A percentile compares a stretch with the other conserved stretches of the same genome.
These are phyloP conservation scores for Aphidoletes aphidimyza DNA, from an alignment of 2,888 invertebrate genomes.

Conservation along the genomic window DNA sequence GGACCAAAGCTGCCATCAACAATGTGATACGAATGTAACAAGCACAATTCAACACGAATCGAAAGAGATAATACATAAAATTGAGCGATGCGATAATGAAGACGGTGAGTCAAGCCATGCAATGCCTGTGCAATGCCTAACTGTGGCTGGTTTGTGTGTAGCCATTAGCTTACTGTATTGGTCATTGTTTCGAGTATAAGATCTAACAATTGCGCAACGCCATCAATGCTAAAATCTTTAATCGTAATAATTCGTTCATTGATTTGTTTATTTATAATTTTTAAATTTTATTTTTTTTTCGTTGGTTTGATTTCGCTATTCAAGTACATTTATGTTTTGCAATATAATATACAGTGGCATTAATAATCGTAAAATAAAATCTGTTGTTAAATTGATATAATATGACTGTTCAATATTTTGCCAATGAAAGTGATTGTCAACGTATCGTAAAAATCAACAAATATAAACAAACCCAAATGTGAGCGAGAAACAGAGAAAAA, in stretches of 20 bases:
- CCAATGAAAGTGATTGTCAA: not conserved
- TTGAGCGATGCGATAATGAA: conserved; percentile 63
- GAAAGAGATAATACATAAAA: conserved; percentile 56
- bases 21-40: conserved; percentile 6
- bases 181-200: not conserved
- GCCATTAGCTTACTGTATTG: not conserved
- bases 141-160: not conserved
- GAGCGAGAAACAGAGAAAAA: not conserved
- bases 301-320: not conserved
- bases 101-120: conserved; percentile 67
- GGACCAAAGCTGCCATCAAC: conserved; percentile 57
- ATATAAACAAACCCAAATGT: not conserved
- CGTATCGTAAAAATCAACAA: too few species aligned
- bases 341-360: conserved; percentile 8
- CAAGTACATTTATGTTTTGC: not conserved
- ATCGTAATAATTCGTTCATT: not conserved
- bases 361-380: conserved; percentile 20
- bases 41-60: not conserved
- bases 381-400: conserved; percentile 30
- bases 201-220: not conserved
- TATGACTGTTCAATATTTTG: not conserved
- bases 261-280: not conserved
- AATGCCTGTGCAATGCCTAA: not conserved
- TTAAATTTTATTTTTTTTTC: not conserved
- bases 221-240: not conserved